phyloP scores from a whole-genome alignment of 2,888 invertebrate genomes.

The Trypoxylon attenuatum region DNA sequence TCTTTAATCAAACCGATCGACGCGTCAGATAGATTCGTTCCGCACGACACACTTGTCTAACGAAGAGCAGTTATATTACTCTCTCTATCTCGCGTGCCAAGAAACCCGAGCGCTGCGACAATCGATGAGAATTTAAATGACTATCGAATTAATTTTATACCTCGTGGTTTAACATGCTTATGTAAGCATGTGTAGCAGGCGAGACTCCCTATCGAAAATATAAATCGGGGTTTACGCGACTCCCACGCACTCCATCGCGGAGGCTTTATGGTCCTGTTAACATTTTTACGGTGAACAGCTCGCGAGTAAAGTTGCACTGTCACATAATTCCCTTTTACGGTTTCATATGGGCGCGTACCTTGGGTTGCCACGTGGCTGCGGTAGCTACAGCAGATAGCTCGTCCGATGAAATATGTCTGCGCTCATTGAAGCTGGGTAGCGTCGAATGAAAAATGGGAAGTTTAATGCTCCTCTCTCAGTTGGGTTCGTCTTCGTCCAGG shows the following conservation, averaged over 20 bases:
- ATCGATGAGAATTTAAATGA: conserved; percentile 23
- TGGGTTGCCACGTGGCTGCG: neutral
- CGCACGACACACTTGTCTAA: no score
- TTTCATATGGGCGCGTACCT: neutral
- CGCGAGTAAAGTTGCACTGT: neutral
- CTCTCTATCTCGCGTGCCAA: no score
- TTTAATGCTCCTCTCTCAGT: no score
- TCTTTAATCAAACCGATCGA: no score
- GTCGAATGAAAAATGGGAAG: no score
- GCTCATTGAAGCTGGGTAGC: no score
- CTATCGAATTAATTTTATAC: conserved; percentile 23
- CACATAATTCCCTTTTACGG: conserved; percentile 6
- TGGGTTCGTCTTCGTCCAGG: no score
- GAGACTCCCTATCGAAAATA: conserved; percentile 11
- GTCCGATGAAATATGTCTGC: neutral
- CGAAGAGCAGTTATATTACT: no score
- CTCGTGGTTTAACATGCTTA: neutral
- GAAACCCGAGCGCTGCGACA: no score
- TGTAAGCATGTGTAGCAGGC: neutral
- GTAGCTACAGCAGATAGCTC: neutral
- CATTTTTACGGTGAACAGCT: conserved; percentile 1
- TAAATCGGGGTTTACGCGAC: conserved; percentile 16
- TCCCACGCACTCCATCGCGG: neutral
- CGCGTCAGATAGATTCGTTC: no score
- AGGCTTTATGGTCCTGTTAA: conserved; percentile 5